These are phyloP conservation scores for Thereuonema tuberculata DNA, from an alignment of 1,140 invertebrate genomes.

Conservation along the genomic window DNA sequence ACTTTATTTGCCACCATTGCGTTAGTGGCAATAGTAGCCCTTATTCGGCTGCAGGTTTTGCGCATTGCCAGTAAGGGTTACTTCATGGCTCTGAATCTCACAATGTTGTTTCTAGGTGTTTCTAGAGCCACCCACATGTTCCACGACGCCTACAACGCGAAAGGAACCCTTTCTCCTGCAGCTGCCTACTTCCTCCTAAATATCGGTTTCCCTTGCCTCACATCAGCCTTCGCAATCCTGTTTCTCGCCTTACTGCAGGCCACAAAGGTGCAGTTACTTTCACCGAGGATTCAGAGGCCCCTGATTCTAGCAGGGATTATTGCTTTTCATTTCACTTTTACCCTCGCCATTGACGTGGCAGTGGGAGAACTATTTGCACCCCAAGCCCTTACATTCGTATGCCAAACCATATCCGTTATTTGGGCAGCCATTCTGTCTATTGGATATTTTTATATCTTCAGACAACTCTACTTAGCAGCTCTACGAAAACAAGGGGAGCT, in stretches of 20 bases:
- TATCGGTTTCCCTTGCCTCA: constrained; percentile 64
- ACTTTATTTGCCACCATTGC: constrained; percentile 64
- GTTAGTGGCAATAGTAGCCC: constrained; percentile 49
- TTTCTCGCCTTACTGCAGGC: constrained; percentile 67
- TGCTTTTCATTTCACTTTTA: constrained; percentile 57
- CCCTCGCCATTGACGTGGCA: constrained; percentile 61
- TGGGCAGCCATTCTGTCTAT: constrained; percentile 60
- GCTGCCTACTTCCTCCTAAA: constrained; percentile 66
- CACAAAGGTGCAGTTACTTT: constrained; percentile 32
- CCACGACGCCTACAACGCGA: constrained; percentile 76
- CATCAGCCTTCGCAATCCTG: constrained; percentile 67
- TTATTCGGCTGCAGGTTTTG: constrained; percentile 24
- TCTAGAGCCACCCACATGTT: constrained; percentile 70
- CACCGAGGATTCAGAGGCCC: constrained; percentile 41
- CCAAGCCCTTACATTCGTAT: constrained; percentile 15
- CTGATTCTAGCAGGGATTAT: constrained; percentile 57
- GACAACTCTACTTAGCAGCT: constrained; percentile 32
- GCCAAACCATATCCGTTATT: neutral
- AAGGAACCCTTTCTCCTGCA: constrained; percentile 56
- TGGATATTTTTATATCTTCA: constrained; percentile 69
- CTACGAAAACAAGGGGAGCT: constrained; percentile 30
- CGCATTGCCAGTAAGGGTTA: constrained; percentile 41
- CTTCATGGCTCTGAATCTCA: constrained; percentile 64
- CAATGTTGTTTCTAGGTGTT: constrained; percentile 62
- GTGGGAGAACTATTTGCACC: constrained; percentile 25